These are phyloP conservation scores for Lophius piscatorius DNA, from an alignment of 2,113 vertebrate species.

Conservation along the genomic window DNA sequence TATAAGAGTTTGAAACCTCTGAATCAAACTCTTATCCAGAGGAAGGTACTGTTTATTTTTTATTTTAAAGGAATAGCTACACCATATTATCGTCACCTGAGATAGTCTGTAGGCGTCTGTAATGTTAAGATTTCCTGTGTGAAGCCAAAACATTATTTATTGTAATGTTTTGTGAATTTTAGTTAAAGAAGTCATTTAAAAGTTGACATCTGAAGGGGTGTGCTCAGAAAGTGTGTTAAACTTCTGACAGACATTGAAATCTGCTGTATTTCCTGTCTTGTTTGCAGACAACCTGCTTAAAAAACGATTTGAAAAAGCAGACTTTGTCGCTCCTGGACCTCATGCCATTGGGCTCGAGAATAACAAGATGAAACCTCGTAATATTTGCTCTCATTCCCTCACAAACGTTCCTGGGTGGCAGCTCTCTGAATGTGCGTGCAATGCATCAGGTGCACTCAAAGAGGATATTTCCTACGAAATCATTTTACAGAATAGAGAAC, in stretches of 20 bases:
- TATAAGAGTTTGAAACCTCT: too few relatives aligned
- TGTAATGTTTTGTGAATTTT: too few relatives aligned
- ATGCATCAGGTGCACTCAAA: slow-evolving; percentile 31
- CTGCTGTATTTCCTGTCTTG: slow-evolving; percentile 32
- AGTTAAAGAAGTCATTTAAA: too few relatives aligned
- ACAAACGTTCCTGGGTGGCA: slow-evolving; percentile 22
- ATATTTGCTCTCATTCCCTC: slow-evolving; percentile 48
- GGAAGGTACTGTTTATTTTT: too few relatives aligned
- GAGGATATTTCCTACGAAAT: too few relatives aligned
- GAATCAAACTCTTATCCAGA: too few relatives aligned
- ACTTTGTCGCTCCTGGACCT: slow-evolving; percentile 63
- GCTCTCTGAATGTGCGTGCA: slow-evolving; percentile 40
- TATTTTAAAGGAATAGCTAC: too few relatives aligned
- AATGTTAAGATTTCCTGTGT: background rate
- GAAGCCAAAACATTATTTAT: background rate
- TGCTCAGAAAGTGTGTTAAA: too few relatives aligned
- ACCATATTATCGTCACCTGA: too few relatives aligned
- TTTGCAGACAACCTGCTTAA: slow-evolving; percentile 70
- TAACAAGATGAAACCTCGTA: slow-evolving; percentile 51
- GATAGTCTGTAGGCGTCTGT: background rate
- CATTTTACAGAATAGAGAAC: too few relatives aligned
- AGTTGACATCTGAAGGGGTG: too few relatives aligned
- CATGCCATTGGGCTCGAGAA: slow-evolving; percentile 59
- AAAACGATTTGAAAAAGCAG: slow-evolving; percentile 65
- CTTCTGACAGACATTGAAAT: slow-evolving; percentile 2